Percentiles rank a stretch among this genome's conserved stretches.
These are phyloP conservation scores for Antheraea mylitta DNA, from an alignment of 1,140 invertebrate genomes.

Conservation along the genomic window DNA sequence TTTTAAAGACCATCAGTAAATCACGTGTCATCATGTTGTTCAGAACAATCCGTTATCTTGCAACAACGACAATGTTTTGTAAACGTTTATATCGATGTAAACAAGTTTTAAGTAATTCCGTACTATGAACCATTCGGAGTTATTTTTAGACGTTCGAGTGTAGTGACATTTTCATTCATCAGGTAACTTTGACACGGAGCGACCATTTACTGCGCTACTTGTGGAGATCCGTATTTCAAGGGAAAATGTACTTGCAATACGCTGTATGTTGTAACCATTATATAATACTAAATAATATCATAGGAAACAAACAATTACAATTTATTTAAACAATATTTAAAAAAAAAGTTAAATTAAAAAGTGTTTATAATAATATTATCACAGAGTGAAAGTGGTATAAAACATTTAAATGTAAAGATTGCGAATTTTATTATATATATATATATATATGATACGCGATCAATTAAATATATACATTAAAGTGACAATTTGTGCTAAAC, in stretches of 20 bases:
- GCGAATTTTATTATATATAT: no score
- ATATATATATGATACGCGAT: no score
- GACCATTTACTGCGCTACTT: background rate
- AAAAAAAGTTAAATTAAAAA: background rate
- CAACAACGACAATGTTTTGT: slow-evolving; percentile 57
- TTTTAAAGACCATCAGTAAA: slow-evolving; percentile 21
- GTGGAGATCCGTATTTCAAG: slow-evolving; percentile 6
- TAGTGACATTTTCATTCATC: slow-evolving; percentile 50
- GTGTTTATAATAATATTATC: background rate
- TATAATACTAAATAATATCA: no score
- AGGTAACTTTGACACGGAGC: slow-evolving; percentile 40
- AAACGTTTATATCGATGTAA: slow-evolving; percentile 57
- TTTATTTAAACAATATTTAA: background rate
- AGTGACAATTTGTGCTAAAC: background rate
- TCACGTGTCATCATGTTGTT: slow-evolving; percentile 26
- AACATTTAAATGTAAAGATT: background rate
- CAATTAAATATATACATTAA: no score
- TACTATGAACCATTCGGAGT: slow-evolving; percentile 54
- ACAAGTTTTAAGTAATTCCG: slow-evolving; percentile 67
- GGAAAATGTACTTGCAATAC: slow-evolving; percentile 10
- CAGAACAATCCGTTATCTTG: slow-evolving; percentile 52
- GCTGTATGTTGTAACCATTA: background rate
- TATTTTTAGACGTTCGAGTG: slow-evolving; percentile 54
- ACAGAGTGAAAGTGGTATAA: background rate
- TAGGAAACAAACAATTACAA: no score